Evolutionary conservation across 2,888 invertebrate species (phyloP).

Genomic region (Melanargia galathea): DNA sequence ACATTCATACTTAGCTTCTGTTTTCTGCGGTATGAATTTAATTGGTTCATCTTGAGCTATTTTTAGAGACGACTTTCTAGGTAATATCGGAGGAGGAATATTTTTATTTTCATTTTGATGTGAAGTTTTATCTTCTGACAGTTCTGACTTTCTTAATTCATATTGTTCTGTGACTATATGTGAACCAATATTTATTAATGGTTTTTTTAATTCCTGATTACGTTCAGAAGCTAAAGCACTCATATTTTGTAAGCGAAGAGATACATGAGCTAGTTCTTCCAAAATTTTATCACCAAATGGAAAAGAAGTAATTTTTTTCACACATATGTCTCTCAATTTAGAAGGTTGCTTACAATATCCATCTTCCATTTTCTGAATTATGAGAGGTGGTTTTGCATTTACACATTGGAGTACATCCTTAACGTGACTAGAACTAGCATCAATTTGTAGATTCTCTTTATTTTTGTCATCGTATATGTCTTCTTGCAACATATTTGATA

Average conservation of each 20-base stretch:
- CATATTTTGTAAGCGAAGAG: conserved; percentile 77
- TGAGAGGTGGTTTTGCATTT: conserved; percentile 37
- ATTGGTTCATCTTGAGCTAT: conserved; percentile 65
- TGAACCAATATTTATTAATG: background rate
- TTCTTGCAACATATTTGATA: conserved; percentile 80
- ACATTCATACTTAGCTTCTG: conserved; percentile 84
- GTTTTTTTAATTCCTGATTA: conserved; percentile 3
- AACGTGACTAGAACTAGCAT: conserved; percentile 57
- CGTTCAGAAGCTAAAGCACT: conserved; percentile 42
- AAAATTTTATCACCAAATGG: conserved; percentile 87
- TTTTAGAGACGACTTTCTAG: conserved; percentile 71
- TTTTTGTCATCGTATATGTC: conserved; percentile 51
- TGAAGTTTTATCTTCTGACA: conserved; percentile 37
- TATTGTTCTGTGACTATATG: background rate
- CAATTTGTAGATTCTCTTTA: conserved; percentile 47
- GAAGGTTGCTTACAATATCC: conserved; percentile 57
- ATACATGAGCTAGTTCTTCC: conserved; percentile 85
- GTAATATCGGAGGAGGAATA: conserved; percentile 69
- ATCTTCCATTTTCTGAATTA: conserved; percentile 4
- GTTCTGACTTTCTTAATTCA: conserved; percentile 32
- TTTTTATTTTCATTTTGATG: conserved; percentile 48
- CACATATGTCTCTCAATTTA: conserved; percentile 84
- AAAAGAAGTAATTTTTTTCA: conserved; percentile 84
- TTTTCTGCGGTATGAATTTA: conserved; percentile 82
- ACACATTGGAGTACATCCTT: conserved; percentile 74